phyloP scores from a whole-genome alignment of 2,888 invertebrate genomes.

The Chironomus riparius region DNA sequence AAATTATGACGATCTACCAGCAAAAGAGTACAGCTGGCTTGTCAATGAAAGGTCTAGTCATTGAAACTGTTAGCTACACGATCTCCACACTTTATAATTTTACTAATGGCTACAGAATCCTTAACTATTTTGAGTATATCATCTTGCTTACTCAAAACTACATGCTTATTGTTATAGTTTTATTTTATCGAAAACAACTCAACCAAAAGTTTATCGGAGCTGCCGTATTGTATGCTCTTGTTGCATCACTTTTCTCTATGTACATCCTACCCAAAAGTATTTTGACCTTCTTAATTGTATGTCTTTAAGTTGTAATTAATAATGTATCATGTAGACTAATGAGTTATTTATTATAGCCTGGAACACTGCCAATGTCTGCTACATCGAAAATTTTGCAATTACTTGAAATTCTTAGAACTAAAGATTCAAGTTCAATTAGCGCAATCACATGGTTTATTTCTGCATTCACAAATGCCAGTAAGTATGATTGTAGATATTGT shows the following conservation, averaged over 20 bases:
- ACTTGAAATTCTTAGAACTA: constrained; percentile 57
- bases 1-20: constrained; percentile 58
- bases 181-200: background rate
- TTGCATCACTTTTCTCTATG: constrained; percentile 31
- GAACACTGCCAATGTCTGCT: constrained; percentile 71
- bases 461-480: constrained; percentile 69
- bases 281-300: constrained; percentile 54
- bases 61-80: constrained; percentile 58
- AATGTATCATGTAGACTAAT: constrained; percentile 16
- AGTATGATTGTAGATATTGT: constrained; percentile 36
- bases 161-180: background rate
- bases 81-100: constrained; percentile 74
- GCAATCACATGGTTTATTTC: constrained; percentile 74
- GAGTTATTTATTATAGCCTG: constrained; percentile 48
- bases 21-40: constrained; percentile 59
- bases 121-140: constrained; percentile 71
- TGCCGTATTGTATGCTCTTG: background rate
- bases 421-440: constrained; percentile 69
- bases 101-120: constrained; percentile 58
- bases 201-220: background rate
- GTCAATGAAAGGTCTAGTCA: constrained; percentile 38
- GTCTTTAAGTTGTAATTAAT: constrained; percentile 37
- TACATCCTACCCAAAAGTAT: constrained; percentile 44
- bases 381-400: constrained; percentile 75
- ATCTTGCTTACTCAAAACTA: constrained; percentile 8